Conservation (phyloP, 2,888 invertebrate genomes). For the Drosophila anceps region DNA sequence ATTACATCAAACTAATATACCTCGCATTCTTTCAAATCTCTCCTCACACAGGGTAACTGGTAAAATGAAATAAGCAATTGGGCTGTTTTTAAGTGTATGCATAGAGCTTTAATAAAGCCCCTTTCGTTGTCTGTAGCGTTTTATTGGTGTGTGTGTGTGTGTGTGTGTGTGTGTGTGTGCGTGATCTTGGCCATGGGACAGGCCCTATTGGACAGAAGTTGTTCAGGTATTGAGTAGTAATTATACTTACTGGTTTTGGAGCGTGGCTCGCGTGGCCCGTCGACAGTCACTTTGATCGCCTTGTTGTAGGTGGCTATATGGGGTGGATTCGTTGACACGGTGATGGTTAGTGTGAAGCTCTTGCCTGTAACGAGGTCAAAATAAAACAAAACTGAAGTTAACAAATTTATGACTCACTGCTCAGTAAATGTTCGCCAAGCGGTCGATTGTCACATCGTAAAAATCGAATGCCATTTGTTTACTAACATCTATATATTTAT, state of each 20-base stretch:
- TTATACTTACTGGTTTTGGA: conserved; percentile 94
- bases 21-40: neutral
- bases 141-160: conserved; percentile 19
- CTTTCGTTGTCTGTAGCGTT: conserved; percentile 19
- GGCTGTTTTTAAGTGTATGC: neutral
- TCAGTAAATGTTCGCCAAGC: conserved; percentile 29
- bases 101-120: conserved; percentile 34
- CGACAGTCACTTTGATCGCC: conserved; percentile 99
- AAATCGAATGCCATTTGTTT: conserved; percentile 48
- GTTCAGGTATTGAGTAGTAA: conserved; percentile 4
- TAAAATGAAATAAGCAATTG: neutral
- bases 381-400: conserved; percentile 32
- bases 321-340: conserved; percentile 96
- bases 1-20: neutral
- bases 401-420: conserved; percentile 52
- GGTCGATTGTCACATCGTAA: conserved; percentile 72
- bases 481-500: conserved; percentile 36
- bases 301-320: conserved; percentile 98
- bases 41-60: neutral
- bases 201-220: conserved; percentile 3
- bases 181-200: conserved; percentile 21
- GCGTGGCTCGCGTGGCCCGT: conserved; percentile 97
- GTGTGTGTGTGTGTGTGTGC: neutral
- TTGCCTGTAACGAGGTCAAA: conserved; percentile 90
- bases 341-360: conserved; percentile 98